Base-by-base conservation (phyloP, 2,113 vertebrate species). In the Etheostoma spectabile region DNA sequence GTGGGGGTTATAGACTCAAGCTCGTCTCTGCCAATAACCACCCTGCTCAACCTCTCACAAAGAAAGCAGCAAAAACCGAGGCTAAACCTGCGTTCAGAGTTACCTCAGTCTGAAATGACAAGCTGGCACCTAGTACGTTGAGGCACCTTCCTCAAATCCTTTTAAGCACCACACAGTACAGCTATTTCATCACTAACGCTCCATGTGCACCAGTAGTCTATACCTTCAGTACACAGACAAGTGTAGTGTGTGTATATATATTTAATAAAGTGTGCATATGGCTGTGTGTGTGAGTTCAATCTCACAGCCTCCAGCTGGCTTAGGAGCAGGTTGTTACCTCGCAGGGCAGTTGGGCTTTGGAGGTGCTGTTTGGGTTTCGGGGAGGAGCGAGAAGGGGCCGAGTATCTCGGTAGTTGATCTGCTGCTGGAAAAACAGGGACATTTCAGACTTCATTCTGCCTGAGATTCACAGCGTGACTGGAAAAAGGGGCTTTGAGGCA, bases 351-450 rank as follows among this genome's bases (percentile, higher is more conserved):
- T 90, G 97, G 96, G 93, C 95, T 96, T 96, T 96, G 96, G 94
- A 98, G 96, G 90, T 95, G 97, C 95, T 96, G 96, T 97, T 99
- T 99, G 95, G 96, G 93, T 98, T 99, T 99, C 95, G 97, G 98
- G 92, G 97, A 97, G 92, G 96, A 95, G 87, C 96, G 96, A 92
- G 96, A 95, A 89, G 97, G 96, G 93, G 95, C 93, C 82, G 97
- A 96, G 95, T 97, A 96, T 96, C 96, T 98, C 94, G 96, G 93
- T 79, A 89, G 96, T 87, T 94, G 95, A 94, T 96, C 96, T 97
- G 97, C 96, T 97, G 96, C 96, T 96, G 96, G 94, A 91, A 97
- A 93, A 93, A 99, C 94, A 98, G 96, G 95, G 94, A 97, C 93
- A 95, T 91, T 97, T 84, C 74, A 84, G 73, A 74, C 74, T 69